Base-by-base conservation (phyloP, 2,888 invertebrate species). In the Clunio marinus region DNA sequence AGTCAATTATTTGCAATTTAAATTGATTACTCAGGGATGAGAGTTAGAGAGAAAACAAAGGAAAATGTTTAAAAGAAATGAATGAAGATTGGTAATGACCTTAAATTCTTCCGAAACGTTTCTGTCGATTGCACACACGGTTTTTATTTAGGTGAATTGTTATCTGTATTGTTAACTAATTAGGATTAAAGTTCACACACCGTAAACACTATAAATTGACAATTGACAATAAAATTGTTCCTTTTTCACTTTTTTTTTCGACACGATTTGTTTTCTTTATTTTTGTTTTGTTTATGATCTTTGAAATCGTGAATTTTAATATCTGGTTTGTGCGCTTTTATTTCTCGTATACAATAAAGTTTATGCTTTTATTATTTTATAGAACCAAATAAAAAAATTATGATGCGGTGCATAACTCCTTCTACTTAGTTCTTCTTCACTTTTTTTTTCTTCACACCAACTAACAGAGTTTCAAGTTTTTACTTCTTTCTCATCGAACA, bases 361-460 rank as follows among this genome's bases (percentile, higher is more conserved):
- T 62, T 62, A 62, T 62, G 41, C 17, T 62, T 62, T 62, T 62
- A 62, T 62, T 62, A 62, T 62, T 62, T 62, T 62, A 62, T 62
- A 41, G 37, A 62, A 41, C 20, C 62, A 24, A 62, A 62, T 24
- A 62, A 41, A 24, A 37, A 62, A 62, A 62, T 41, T 59, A 28
- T 32, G 20, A 17, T 59, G 57, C 20, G 57, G 57, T 59, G 59
- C 32, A 59, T 32, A 59, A 37, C 22, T 37, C 24, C 32, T 62
- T 62, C n/a, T n/a, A n/a, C 13, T 41, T n/a, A n/a, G 10, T 41
- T 62, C 20, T 32, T 27, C 28, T n/a, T 20, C 28, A n/a, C 7
- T 62, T 37, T 15, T 41, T 22, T 37, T 37, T 60, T 17, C 20
- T 59, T 59, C 15, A 32, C 25, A 15, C 15, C 32, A 13, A 24